phyloP scores from a whole-genome alignment of 2,888 invertebrate genomes.

The Micropterix aruncella region DNA sequence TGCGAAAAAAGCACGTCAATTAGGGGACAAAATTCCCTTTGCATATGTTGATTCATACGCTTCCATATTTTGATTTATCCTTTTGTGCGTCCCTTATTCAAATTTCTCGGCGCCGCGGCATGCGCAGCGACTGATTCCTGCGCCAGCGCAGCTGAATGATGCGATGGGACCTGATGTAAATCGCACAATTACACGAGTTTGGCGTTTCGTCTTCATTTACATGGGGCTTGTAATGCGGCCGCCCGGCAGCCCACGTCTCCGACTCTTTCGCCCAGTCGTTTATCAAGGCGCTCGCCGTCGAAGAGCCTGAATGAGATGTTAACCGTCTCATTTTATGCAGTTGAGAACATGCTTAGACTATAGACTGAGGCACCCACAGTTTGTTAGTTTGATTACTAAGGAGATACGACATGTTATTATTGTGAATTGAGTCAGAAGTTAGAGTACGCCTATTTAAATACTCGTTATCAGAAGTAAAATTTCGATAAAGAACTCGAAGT shows the following conservation, averaged over 20 bases:
- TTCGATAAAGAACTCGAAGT: too few relatives aligned
- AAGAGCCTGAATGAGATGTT: too few relatives aligned
- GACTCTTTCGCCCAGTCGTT: neutral
- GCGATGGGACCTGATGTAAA: slow-evolving; percentile 4
- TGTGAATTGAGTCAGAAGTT: too few relatives aligned
- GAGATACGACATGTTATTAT: too few relatives aligned
- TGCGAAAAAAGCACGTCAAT: neutral
- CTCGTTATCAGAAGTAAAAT: too few relatives aligned
- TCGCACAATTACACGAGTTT: slow-evolving; percentile 5
- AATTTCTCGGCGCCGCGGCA: neutral
- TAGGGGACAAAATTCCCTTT: neutral
- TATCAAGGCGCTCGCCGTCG: neutral
- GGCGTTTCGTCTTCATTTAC: slow-evolving; percentile 5
- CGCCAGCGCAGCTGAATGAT: neutral
- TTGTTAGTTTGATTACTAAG: too few relatives aligned
- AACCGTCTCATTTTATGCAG: too few relatives aligned
- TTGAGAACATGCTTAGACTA: too few relatives aligned
- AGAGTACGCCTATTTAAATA: too few relatives aligned
- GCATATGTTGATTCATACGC: neutral
- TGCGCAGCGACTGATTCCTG: neutral
- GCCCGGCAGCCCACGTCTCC: neutral
- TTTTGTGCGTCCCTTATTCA: neutral
- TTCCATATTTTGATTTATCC: neutral
- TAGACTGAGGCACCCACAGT: too few relatives aligned
- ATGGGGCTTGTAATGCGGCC: slow-evolving; percentile 3